A percentile compares a stretch with the other conserved stretches of the same genome.
Evolutionary conservation across 2,888 invertebrate species (phyloP).

Genomic region (Drymonia ruficornis): DNA sequence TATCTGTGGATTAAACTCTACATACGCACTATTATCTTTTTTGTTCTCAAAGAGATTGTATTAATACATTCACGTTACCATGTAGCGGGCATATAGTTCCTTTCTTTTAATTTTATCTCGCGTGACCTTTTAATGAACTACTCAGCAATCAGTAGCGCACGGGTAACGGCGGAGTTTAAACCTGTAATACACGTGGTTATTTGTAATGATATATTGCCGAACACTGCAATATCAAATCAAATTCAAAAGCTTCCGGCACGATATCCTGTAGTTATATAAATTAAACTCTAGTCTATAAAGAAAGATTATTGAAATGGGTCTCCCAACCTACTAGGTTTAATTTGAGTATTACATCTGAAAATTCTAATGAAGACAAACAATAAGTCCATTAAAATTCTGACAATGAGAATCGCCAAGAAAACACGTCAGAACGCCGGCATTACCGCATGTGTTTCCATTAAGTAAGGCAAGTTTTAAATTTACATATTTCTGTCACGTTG

Average conservation of each 20-base stretch:
- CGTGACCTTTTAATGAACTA: slow-evolving; percentile 1
- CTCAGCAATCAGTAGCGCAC: neutral
- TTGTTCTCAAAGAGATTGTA: neutral
- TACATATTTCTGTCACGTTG: neutral
- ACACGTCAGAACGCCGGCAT: neutral
- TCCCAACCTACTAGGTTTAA: too few species aligned
- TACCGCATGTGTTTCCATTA: neutral
- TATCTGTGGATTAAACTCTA: neutral
- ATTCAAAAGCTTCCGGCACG: neutral
- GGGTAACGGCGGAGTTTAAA: neutral
- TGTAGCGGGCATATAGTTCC: neutral
- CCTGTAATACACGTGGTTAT: neutral
- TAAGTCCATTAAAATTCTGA: too few species aligned
- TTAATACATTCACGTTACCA: neutral
- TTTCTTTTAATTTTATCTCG: neutral
- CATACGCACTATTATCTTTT: neutral
- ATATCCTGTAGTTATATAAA: too few species aligned
- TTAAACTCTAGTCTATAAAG: too few species aligned
- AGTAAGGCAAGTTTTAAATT: neutral
- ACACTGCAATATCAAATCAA: neutral
- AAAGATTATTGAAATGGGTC: neutral
- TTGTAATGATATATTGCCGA: neutral
- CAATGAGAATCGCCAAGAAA: neutral
- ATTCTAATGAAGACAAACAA: too few species aligned
- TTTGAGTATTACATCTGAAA: too few species aligned